Evolutionary conservation across 2,888 invertebrate species (phyloP).

Genomic region (Myathropa florea): DNA sequence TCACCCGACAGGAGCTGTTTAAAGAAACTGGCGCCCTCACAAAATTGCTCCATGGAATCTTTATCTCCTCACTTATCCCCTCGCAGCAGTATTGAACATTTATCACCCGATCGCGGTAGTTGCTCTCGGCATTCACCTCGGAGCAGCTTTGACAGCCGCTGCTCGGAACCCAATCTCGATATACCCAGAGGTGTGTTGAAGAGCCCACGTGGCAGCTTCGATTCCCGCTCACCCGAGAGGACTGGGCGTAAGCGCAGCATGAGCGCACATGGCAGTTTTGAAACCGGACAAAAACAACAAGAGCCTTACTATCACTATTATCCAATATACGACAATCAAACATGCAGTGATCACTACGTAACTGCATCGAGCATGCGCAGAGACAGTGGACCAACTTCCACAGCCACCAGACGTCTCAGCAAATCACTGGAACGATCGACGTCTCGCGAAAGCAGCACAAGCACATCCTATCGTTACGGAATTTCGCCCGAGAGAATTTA

Average conservation of each 20-base stretch:
- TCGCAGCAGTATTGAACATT: slow-evolving; percentile 78
- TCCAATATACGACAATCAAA: slow-evolving; percentile 79
- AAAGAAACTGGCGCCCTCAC: slow-evolving; percentile 78
- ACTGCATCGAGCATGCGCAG: slow-evolving; percentile 74
- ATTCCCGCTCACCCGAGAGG: slow-evolving; percentile 76
- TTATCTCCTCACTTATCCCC: slow-evolving; percentile 79
- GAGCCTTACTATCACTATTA: slow-evolving; percentile 80
- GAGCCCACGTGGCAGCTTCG: slow-evolving; percentile 77
- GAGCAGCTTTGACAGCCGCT: slow-evolving; percentile 79
- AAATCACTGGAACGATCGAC: slow-evolving; percentile 80
- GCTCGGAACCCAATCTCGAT: slow-evolving; percentile 78
- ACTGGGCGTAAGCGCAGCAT: slow-evolving; percentile 78
- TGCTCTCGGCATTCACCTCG: slow-evolving; percentile 79
- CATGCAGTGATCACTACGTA: slow-evolving; percentile 79
- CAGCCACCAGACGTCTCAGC: slow-evolving; percentile 75
- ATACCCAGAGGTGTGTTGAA: slow-evolving; percentile 74
- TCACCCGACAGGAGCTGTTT: slow-evolving; percentile 80
- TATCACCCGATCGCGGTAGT: slow-evolving; percentile 78
- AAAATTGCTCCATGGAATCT: slow-evolving; percentile 78
- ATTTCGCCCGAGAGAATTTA: slow-evolving; percentile 79
- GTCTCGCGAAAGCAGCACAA: slow-evolving; percentile 79
- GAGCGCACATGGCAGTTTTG: slow-evolving; percentile 80
- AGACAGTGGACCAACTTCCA: slow-evolving; percentile 69
- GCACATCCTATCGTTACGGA: slow-evolving; percentile 77
- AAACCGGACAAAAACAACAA: slow-evolving; percentile 73